These are phyloP conservation scores for Nymphalis io DNA, from an alignment of 1,140 invertebrate genomes.

Conservation along the genomic window DNA sequence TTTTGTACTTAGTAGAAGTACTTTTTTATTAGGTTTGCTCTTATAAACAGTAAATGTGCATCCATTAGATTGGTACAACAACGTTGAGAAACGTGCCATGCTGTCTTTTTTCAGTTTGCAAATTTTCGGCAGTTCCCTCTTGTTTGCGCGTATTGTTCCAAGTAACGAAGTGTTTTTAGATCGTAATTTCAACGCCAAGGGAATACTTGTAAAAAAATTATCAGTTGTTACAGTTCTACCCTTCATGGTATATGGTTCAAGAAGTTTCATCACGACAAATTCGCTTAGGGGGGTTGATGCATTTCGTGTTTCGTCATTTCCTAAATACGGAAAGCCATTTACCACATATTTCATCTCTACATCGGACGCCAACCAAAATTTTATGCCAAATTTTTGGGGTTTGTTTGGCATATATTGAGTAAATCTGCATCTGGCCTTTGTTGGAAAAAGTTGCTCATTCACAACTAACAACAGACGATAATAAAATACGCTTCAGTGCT, in stretches of 20 bases:
- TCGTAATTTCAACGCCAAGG: not conserved
- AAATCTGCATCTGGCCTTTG: conserved; percentile 30
- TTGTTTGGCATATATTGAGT: conserved; percentile 33
- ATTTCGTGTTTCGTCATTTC: conserved; percentile 28
- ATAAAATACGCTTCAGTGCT: too few relatives aligned
- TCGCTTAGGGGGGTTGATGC: conserved; percentile 12
- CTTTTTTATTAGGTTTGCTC: conserved; percentile 30
- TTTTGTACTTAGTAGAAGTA: conserved; percentile 31
- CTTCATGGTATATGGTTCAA: conserved; percentile 20
- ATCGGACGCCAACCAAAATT: conserved; percentile 38
- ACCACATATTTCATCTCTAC: conserved; percentile 29
- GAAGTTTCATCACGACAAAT: conserved; percentile 27
- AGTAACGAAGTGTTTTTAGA: not conserved
- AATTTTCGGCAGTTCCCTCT: not conserved
- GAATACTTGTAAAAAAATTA: conserved; percentile 11
- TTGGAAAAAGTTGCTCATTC: conserved; percentile 23
- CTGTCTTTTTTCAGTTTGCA: conserved; percentile 9
- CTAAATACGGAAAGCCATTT: conserved; percentile 36
- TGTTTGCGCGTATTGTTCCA: not conserved
- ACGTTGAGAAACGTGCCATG: not conserved
- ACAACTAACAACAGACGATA: conserved; percentile 9
- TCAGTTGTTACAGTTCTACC: conserved; percentile 34
- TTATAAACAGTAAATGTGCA: conserved; percentile 34
- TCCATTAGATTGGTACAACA: conserved; percentile 2
- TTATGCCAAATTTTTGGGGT: conserved; percentile 36